Conservation (phyloP, 2,888 invertebrate genomes). For the Drosophila birchii region DNA sequence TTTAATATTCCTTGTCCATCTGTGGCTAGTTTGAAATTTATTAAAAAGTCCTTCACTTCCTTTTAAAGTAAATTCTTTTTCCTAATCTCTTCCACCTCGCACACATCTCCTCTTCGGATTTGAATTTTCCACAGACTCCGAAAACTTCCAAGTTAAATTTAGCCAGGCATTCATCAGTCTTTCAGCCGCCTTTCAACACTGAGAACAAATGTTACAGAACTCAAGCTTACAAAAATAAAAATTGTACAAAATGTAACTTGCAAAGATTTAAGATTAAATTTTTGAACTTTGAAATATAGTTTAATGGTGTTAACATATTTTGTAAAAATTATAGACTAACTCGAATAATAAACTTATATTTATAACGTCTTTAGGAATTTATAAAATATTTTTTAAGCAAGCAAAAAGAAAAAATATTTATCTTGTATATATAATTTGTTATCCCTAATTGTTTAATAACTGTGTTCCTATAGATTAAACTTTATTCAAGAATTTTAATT, state of each 20-base stretch:
- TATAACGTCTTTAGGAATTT: neutral
- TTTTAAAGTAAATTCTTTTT: conserved; percentile 10
- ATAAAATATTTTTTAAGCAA: neutral
- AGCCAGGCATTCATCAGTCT: conserved; percentile 32
- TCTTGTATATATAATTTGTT: neutral
- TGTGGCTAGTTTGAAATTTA: conserved; percentile 4
- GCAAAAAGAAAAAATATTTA: neutral
- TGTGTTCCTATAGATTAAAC: neutral
- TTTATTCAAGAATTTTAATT: neutral
- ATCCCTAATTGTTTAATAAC: neutral
- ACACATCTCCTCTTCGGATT: conserved; percentile 10
- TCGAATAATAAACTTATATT: too few species aligned
- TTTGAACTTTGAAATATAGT: too few species aligned
- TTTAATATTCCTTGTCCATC: neutral
- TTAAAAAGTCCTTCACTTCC: conserved; percentile 15
- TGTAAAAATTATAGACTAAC: neutral
- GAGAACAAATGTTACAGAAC: neutral
- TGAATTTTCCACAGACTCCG: conserved; percentile 8
- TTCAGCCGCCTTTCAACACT: neutral
- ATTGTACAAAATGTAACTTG: neutral
- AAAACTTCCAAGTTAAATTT: conserved; percentile 36
- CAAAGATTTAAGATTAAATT: neutral
- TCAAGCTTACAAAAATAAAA: neutral
- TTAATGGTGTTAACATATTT: neutral
- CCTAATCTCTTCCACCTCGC: conserved; percentile 26